Conservation (phyloP, 2,888 invertebrate genomes). For the Euphydryas editha region DNA sequence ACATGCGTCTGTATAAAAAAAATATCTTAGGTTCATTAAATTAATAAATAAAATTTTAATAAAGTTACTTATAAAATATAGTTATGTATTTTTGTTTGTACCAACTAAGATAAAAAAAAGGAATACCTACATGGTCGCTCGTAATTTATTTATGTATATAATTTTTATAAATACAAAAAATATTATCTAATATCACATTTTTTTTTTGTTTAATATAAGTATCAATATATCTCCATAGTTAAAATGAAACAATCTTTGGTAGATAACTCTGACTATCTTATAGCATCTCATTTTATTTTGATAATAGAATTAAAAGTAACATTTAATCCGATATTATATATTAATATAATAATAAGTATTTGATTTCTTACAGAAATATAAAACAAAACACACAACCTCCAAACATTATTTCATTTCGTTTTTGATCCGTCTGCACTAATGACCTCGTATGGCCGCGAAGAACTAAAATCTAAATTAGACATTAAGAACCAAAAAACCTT, state of each 20-base stretch:
- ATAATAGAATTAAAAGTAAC: constrained; percentile 3
- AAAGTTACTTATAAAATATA: too few relatives aligned
- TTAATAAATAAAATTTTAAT: too few relatives aligned
- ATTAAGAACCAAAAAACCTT: constrained; percentile 72
- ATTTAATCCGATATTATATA: not conserved
- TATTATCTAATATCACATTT: not conserved
- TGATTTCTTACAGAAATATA: constrained; percentile 11
- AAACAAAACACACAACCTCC: constrained; percentile 2
- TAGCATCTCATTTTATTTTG: not conserved
- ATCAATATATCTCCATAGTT: not conserved
- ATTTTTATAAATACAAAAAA: not conserved
- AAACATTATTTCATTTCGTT: not conserved
- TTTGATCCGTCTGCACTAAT: constrained; percentile 60
- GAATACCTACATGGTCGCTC: too few relatives aligned
- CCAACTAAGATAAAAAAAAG: too few relatives aligned
- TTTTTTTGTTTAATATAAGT: not conserved
- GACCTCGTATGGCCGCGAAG: constrained; percentile 65
- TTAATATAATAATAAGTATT: not conserved
- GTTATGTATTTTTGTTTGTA: too few relatives aligned
- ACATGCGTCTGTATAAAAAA: constrained; percentile 92
- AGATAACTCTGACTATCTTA: not conserved
- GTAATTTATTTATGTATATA: not conserved
- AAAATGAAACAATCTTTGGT: not conserved
- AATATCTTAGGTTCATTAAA: not conserved
- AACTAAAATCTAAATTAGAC: constrained; percentile 74